Percentiles rank a stretch among this genome's conserved stretches.
Conservation (phyloP, 2,113 vertebrate genomes). For the Strix uralensis region DNA sequence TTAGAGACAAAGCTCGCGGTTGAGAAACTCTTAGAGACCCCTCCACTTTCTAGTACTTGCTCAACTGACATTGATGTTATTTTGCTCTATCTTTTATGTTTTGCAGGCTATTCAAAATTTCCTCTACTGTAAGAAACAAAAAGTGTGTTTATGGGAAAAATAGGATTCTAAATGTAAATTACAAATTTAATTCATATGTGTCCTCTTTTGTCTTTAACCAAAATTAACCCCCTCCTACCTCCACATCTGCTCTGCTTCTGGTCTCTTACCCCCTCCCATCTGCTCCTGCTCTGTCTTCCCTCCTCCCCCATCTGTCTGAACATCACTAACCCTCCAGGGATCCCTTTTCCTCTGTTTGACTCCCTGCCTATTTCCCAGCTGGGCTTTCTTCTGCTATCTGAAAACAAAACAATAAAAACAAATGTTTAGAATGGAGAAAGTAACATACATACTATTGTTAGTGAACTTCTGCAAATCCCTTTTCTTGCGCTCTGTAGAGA, state of each 20-base stretch:
- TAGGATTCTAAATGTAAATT: conserved; percentile 29
- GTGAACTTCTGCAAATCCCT: neutral
- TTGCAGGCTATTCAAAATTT: neutral
- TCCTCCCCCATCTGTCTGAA: conserved; percentile 60
- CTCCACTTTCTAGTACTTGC: neutral
- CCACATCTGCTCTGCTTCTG: conserved; percentile 59
- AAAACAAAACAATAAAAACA: conserved; percentile 7
- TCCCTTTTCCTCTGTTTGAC: conserved; percentile 39
- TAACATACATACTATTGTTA: neutral
- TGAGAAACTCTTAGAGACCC: neutral
- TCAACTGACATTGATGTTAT: neutral
- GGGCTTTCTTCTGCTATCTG: neutral
- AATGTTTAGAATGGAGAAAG: neutral
- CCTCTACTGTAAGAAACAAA: neutral
- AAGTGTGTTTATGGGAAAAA: neutral
- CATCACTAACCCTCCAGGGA: conserved; percentile 52
- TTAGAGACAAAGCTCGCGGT: neutral
- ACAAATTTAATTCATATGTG: conserved; percentile 42
- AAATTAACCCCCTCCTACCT: conserved; percentile 45
- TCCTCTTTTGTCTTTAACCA: conserved; percentile 50
- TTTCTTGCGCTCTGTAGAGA: neutral
- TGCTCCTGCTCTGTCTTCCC: conserved; percentile 33
- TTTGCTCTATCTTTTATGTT: neutral
- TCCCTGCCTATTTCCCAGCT: conserved; percentile 34
- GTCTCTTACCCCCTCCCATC: conserved; percentile 50